Percentiles rank a stretch among this genome's conserved stretches.
Conservation (phyloP, 1,140 invertebrate species). For the Cotesia glomerata region DNA sequence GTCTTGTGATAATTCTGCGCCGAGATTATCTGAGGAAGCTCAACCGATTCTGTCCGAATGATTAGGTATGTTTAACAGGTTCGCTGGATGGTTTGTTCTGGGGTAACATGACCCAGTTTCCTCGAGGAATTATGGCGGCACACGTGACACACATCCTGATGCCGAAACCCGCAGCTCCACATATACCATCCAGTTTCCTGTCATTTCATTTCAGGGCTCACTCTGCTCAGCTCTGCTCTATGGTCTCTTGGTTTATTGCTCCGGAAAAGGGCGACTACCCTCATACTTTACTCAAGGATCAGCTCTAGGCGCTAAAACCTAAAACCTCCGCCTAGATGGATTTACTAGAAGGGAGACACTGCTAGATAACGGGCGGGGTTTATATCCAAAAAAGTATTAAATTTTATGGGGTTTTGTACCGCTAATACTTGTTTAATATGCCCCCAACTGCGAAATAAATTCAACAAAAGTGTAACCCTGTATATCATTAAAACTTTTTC, state of each 20-base stretch:
- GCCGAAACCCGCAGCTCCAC: background rate
- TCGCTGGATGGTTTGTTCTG: slow-evolving; percentile 33
- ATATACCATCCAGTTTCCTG: background rate
- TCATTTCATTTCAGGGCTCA: slow-evolving; percentile 1
- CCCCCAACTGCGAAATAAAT: background rate
- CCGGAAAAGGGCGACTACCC: background rate
- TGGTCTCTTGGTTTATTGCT: slow-evolving; percentile 18
- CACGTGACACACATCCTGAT: slow-evolving; percentile 41
- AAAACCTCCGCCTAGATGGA: too few species aligned
- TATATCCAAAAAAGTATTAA: background rate
- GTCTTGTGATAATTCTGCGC: too few species aligned
- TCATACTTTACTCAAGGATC: background rate
- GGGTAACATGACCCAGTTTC: slow-evolving; percentile 40
- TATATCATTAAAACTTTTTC: too few species aligned
- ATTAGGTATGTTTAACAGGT: slow-evolving; percentile 37
- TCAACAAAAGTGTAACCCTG: background rate
- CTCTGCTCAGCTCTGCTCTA: too few species aligned
- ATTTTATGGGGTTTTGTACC: background rate
- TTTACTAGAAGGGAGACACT: background rate
- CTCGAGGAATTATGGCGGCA: slow-evolving; percentile 36
- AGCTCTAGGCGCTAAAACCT: background rate
- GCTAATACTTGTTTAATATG: background rate
- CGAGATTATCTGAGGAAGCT: too few species aligned
- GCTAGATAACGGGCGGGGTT: background rate
- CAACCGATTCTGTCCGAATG: background rate